These are phyloP conservation scores for Muscicapa comitata DNA, from an alignment of 2,797 vertebrate genomes.

Conservation along the genomic window DNA sequence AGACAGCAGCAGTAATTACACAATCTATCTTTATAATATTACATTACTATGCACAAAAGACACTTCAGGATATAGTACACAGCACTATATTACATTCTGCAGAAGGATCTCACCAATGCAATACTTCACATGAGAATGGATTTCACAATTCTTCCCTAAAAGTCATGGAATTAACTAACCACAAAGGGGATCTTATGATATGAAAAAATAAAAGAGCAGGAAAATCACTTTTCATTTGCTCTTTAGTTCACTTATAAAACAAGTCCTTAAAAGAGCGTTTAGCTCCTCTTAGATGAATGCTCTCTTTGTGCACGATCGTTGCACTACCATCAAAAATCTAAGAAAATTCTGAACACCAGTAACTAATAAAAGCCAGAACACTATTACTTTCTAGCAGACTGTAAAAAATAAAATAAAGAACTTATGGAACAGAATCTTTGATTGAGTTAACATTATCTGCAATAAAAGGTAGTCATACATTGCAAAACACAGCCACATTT, in stretches of 20 bases:
- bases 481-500: neutral
- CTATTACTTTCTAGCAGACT: neutral
- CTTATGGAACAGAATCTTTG: neutral
- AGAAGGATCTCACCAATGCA: neutral
- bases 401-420: neutral
- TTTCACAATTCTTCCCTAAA: neutral
- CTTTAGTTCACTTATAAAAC: neutral
- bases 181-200: neutral
- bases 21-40: neutral
- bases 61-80: neutral
- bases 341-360: neutral
- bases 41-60: neutral
- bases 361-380: neutral
- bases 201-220: neutral
- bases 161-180: neutral
- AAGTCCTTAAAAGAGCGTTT: neutral
- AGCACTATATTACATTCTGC: neutral
- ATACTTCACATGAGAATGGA: neutral
- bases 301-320: neutral
- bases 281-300: neutral
- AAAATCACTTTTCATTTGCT: neutral
- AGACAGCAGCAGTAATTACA: neutral
- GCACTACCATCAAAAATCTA: neutral
- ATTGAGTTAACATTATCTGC: neutral
- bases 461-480: neutral